Evolutionary conservation across 2,797 vertebrate species (phyloP), one percentile per base, ranked within the genome.

Genomic region (Meriones psammophilus): DNA sequence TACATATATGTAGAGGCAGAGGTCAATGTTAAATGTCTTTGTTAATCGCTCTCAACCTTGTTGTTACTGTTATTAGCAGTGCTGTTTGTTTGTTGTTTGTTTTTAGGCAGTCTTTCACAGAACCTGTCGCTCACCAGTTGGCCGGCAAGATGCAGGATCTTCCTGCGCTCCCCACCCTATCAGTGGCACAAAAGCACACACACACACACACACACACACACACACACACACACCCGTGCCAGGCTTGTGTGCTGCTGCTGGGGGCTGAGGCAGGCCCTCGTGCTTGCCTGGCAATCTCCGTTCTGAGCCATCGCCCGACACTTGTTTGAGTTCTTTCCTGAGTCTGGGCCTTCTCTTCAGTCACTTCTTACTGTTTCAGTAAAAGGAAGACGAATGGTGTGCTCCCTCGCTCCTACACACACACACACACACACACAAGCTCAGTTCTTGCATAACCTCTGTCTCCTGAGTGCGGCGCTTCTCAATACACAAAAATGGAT

Each of bases 381-480:
- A 84, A 80, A 36, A 79, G 77, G 33, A 76, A 78, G 76, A 24
- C 17, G 22, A 92, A 85, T 77, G 90, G 81, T 46, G 77, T 14
- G 81, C 58, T 92, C 94, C 86, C 87, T 81, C 73, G 33, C 68
- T 91, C 84, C 73, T 64, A 96, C 68, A 56, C 71, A 91, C 84
- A 50, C 50, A 50, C 50, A 50, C 50, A 50, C 50, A 50, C 50
- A 50, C 50, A 42, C 42, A 42, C 84, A 66, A 73, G 58, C 71
- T 74, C 76, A 74, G 79, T 94, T 94, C 81, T 97, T 95, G 87
- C 71, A 78, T 77, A 95, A 95, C 71, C 79, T 95, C 79, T 58
- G 54, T 86, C 91, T 81, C 78, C 69, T 36, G 92, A 86, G 92
- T 28, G 93, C 89, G 91, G 14, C 54, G 42, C 64, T 86, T 90